Evolutionary conservation across 2,888 invertebrate genomes (phyloP).

Genomic region (Lissonota sp.): DNA sequence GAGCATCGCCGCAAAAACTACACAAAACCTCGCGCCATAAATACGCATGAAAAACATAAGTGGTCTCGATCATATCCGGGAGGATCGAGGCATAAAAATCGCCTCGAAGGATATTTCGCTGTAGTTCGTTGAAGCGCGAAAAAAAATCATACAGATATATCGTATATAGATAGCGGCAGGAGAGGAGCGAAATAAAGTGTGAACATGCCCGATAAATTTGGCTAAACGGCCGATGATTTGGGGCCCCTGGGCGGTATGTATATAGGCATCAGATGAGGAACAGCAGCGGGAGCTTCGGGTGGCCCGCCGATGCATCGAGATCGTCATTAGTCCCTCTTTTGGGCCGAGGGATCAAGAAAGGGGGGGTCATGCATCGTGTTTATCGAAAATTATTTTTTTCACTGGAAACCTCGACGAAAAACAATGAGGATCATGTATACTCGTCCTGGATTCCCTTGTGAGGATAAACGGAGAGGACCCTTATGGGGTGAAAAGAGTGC

Average conservation of each 20-base stretch:
- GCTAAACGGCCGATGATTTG: constrained; percentile 80
- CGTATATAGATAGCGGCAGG: constrained; percentile 16
- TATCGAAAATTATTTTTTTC: constrained; percentile 78
- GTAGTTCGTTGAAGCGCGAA: background rate
- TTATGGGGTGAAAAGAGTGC: background rate
- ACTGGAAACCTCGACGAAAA: constrained; percentile 49
- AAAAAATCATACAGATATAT: constrained; percentile 9
- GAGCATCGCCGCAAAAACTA: no score
- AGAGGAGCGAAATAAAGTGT: constrained; percentile 77
- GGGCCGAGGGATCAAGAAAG: background rate
- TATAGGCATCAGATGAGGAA: constrained; percentile 11
- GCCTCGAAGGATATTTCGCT: background rate
- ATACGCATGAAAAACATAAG: constrained; percentile 6
- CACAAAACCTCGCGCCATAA: background rate
- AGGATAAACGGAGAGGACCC: background rate
- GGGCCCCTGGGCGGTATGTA: constrained; percentile 18
- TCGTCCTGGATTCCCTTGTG: background rate
- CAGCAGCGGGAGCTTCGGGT: constrained; percentile 50
- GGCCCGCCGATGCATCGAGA: constrained; percentile 32
- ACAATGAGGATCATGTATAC: background rate
- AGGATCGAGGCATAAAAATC: constrained; percentile 23
- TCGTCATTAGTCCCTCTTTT: constrained; percentile 59
- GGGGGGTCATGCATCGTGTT: constrained; percentile 66
- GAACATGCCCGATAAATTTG: constrained; percentile 82
- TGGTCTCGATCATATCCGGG: constrained; percentile 29